These are phyloP conservation scores for Neoarius graeffei DNA, from an alignment of 2,113 vertebrate species.

Conservation along the genomic window DNA sequence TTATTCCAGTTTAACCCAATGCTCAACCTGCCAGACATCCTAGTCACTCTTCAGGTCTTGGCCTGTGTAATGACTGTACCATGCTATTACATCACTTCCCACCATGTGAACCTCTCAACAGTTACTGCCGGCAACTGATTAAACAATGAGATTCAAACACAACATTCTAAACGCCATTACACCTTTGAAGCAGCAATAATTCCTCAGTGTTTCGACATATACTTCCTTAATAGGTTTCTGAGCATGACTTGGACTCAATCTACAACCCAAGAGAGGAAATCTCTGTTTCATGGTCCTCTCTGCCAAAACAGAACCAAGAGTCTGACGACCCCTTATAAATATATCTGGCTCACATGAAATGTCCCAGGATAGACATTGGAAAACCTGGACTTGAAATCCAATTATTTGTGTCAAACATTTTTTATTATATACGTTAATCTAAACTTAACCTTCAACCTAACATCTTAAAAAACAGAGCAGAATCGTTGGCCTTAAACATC, in stretches of 20 bases:
- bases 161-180: neutral
- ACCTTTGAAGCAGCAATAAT: constrained; percentile 24
- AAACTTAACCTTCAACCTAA: neutral
- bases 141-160: neutral
- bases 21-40: neutral
- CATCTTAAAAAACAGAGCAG: neutral
- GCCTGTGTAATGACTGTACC: neutral
- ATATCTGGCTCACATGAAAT: neutral
- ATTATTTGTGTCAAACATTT: neutral
- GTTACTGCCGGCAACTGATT: neutral
- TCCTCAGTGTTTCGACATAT: constrained; percentile 27
- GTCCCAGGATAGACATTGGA: neutral
- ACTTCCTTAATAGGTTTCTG: constrained; percentile 25
- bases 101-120: neutral
- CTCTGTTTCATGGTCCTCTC: neutral
- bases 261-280: constrained; percentile 13
- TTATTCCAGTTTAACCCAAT: neutral
- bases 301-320: constrained; percentile 12
- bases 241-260: constrained; percentile 14
- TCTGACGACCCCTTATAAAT: neutral
- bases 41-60: neutral
- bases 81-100: neutral
- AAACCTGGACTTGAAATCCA: neutral
- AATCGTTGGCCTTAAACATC: neutral
- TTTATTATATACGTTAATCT: neutral